A percentile compares a stretch with the other conserved stretches of the same genome.
Conservation (phyloP, 1,140 invertebrate species). For the Chrysomallon squamiferum region DNA sequence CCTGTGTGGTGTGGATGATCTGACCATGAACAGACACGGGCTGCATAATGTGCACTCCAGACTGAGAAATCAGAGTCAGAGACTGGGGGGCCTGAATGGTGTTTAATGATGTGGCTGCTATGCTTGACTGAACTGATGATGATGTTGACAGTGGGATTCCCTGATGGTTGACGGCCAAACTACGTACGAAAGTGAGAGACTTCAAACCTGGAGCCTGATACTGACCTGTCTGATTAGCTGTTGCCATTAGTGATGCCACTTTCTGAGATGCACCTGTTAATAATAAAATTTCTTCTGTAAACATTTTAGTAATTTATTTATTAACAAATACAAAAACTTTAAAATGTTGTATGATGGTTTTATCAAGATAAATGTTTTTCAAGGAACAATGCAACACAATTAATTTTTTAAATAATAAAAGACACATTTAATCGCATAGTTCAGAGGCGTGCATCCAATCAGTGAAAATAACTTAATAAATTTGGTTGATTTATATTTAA, state of each 20-base stretch:
- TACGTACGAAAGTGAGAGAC: neutral
- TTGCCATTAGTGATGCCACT: neutral
- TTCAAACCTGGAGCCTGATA: neutral
- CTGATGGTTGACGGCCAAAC: neutral
- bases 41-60: neutral
- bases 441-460: too few relatives aligned
- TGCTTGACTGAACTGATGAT: neutral
- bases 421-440: too few relatives aligned
- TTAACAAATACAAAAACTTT: neutral
- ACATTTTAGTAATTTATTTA: neutral
- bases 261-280: neutral
- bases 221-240: neutral
- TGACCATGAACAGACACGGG: neutral
- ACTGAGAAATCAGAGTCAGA: constrained; percentile 1
- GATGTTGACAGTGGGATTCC: neutral
- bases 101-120: neutral
- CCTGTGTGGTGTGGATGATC: too few relatives aligned
- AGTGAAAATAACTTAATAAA: too few relatives aligned
- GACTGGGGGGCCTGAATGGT: neutral
- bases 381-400: too few relatives aligned
- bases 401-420: too few relatives aligned
- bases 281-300: neutral
- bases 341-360: too few relatives aligned
- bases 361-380: too few relatives aligned
- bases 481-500: too few relatives aligned